A percentile compares a stretch with the other conserved stretches of the same genome.
phyloP scores from a whole-genome alignment of 2,888 invertebrate species.

The Amblyjoppa proteus region DNA sequence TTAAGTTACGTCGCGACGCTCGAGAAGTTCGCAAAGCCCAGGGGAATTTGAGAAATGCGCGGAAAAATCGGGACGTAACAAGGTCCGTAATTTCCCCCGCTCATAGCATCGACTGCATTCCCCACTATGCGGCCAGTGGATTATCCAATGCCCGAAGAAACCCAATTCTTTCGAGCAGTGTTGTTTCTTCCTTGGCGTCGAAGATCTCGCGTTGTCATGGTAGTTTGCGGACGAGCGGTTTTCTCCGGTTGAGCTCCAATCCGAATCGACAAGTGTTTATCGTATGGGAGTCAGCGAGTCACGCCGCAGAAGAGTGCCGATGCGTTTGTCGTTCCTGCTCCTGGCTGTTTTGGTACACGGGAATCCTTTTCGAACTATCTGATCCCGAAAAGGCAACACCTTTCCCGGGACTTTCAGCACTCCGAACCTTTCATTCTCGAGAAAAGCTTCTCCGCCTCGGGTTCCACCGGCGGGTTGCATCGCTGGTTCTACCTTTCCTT shows the following conservation, averaged over 20 bases:
- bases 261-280: background rate
- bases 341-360: conserved; percentile 18
- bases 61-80: too few species aligned
- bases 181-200: background rate
- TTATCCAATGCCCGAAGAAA: background rate
- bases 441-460: conserved; percentile 49
- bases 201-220: background rate
- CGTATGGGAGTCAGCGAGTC: background rate
- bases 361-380: conserved; percentile 67
- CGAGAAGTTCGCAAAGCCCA: too few species aligned
- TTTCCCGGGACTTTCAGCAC: conserved; percentile 63
- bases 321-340: conserved; percentile 29
- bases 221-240: background rate
- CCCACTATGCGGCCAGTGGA: background rate
- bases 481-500: conserved; percentile 39
- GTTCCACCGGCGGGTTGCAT: conserved; percentile 37
- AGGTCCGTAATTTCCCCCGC: background rate
- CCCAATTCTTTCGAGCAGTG: background rate
- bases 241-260: background rate
- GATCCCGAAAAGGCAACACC: conserved; percentile 65
- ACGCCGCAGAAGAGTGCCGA: conserved; percentile 8
- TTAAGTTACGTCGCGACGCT: too few species aligned
- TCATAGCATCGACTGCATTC: background rate
- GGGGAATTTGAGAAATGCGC: too few species aligned
- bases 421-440: conserved; percentile 61